Evolutionary conservation across 2,888 invertebrate species (phyloP), one percentile per base, ranked within the genome.

Genomic region (Synanthedon tipuliformis): DNA sequence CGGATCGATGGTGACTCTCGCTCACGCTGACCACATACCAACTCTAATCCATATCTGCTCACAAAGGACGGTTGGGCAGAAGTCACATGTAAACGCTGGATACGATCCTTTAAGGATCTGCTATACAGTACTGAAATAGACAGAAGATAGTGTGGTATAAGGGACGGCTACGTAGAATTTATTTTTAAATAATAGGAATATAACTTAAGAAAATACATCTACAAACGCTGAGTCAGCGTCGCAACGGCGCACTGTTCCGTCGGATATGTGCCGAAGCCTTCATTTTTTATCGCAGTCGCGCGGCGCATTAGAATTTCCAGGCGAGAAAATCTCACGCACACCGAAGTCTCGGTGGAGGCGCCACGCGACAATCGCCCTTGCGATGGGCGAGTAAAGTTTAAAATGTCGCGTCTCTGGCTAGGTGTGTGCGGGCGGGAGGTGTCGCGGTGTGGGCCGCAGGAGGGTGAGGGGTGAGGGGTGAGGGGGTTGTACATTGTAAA

Each of bases 271-370:
- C 80, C 79, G 75, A 69, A 75, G 75, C 73, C 73, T 78, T 82
- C 85, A 83, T 87, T 85, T 85, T 86, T 87, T 87, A 87, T 87
- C 86, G 83, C 84, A 81, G 78, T 85, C 86, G 78, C 85, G 82
- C 86, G 74, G 73, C 79, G 83, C 84, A 84, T 87, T 87, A 85
- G 76, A 85, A 84, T 87, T 87, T 86, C 81, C 79, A 84, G 79
- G 82, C 86, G 86, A 85, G 85, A 84, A 86, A 87, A 83, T 81
- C 80, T 77, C 77, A 80, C 83, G 71, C 83, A 78, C 81, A 76
- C 78, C 57, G 61, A 54, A 62, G 59, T 53, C 16, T 27, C 50
- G 34, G n/a, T 10, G 27, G 12, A 8, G 12, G 2, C 40, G 50
- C 10, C 40, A 40, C 12, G 12, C 18, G 50, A 27, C 23, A 50